These are phyloP conservation scores for rat (Rattus norvegicus) DNA, from an alignment of 2,113 vertebrate species.

Conservation along the genomic window GRCr8 NC_086021.1:42336001-42336500, in stretches of 20 bases:
- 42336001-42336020: conserved; percentile 55
- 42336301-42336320: conserved; percentile 59
- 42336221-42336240: conserved; percentile 73
- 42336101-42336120: conserved; percentile 80
- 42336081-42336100: conserved; percentile 76
- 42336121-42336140: conserved; percentile 76
- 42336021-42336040: conserved; percentile 41
- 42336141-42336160: conserved; percentile 72
- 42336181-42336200: conserved; percentile 56
- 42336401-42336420: conserved; percentile 59
- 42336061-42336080: conserved; percentile 78
- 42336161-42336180: conserved; percentile 65
- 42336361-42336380: conserved; percentile 70
- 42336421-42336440: conserved; percentile 66
- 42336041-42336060: conserved; percentile 69
- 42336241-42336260: conserved; percentile 80
- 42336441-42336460: conserved; percentile 66
- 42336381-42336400: conserved; percentile 75
- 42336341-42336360: conserved; percentile 73
- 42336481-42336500: conserved; percentile 75
- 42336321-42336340: conserved; percentile 70
- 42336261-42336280: conserved; percentile 81
- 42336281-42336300: conserved; percentile 71
- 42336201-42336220: conserved; percentile 81
- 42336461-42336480: conserved; percentile 72